Evolutionary conservation across 2,113 vertebrate species (phyloP), one percentile per base, ranked within the genome.

Genomic region (Calidris pugnax): DNA sequence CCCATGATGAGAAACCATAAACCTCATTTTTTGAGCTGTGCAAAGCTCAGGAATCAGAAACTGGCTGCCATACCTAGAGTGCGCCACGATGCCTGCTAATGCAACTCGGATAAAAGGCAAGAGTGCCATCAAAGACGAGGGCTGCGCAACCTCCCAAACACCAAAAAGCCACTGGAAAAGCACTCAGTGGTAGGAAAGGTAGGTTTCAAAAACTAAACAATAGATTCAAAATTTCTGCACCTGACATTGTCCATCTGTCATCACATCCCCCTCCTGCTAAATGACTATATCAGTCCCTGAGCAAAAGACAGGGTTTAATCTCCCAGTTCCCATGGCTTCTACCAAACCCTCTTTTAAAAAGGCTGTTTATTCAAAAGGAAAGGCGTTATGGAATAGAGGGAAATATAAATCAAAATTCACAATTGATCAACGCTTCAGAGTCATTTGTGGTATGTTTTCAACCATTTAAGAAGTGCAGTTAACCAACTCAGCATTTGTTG

Each of bases 71-170:
- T 33, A 68, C 19, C 45, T 20, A n/a, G 12, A 84, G 33, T 2
- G 14, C 14, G 62, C 41, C 2, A 1, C 0, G 2, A 76, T 41
- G 43, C 2, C 0, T 57, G n/a, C 30, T 53, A 72, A 60, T 10
- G 14, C 30, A 51, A n/a, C 51, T 21, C 3, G 0, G 55, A 55
- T 21, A 47, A 63, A 73, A 73, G n/a, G 39, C 32, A 81, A 72
- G 45, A 76, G 50, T 32, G 27, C 59, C 37, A 45, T n/a, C 21
- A 30, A 32, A 57, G 10, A 35, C 13, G 32, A 88, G 39, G 28
- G 50, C 32, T 59, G 32, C 28, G 53, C 53, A 55, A 68, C 10
- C n/a, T 53, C 47, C 22, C 1, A 1, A 59, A 53, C 19, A 43
- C n/a, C 18, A 33, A 59, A 67, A 26, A 72, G 45, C 14, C 32